Percentiles rank a stretch among this genome's conserved stretches.
Evolutionary conservation across 2,888 invertebrate species (phyloP).

Genomic region (Cinara cedri): DNA sequence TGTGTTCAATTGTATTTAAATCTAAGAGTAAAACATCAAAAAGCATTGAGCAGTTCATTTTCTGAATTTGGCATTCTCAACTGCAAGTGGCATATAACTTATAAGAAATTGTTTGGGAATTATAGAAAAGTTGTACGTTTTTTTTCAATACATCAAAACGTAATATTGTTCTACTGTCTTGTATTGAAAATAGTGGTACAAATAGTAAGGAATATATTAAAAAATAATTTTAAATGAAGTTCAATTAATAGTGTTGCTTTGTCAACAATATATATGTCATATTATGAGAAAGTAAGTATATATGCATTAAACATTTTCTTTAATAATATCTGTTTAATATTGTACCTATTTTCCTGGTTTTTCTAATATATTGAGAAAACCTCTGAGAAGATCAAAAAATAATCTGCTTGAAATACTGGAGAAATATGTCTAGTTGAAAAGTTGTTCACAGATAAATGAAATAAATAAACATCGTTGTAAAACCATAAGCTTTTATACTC

Average conservation of each 20-base stretch:
- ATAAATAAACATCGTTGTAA: background rate
- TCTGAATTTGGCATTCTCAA: background rate
- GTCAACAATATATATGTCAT: no score
- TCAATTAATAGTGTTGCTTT: no score
- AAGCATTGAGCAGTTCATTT: slow-evolving; percentile 17
- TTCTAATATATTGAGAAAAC: no score
- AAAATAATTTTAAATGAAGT: background rate
- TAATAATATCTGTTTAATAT: no score
- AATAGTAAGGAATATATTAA: background rate
- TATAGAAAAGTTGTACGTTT: slow-evolving; percentile 11
- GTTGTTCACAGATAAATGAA: background rate
- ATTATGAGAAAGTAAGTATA: no score
- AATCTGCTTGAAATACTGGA: background rate
- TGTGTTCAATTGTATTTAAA: slow-evolving; percentile 1
- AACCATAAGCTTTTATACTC: background rate
- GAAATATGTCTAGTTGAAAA: no score
- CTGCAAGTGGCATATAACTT: background rate
- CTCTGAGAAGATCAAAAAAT: no score
- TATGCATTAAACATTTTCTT: no score
- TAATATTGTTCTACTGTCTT: background rate
- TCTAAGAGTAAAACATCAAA: background rate
- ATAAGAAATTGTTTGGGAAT: slow-evolving; percentile 9
- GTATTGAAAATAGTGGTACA: background rate
- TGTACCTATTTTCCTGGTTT: no score
- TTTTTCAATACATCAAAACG: slow-evolving; percentile 12